phyloP scores from a whole-genome alignment of 64 coral and sea anemone genomes.

The Acropora yongei region DNA sequence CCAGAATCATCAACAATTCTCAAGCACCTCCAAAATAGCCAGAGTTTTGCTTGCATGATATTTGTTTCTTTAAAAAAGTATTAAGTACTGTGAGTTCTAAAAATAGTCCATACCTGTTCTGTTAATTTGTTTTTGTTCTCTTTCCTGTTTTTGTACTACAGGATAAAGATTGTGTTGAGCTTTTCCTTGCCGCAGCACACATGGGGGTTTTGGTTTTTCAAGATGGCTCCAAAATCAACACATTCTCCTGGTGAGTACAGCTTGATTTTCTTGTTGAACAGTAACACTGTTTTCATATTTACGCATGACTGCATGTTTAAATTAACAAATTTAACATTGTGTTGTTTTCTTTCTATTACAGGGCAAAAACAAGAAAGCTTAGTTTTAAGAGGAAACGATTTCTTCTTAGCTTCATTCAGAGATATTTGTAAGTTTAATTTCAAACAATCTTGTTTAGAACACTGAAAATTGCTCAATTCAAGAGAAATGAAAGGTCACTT shows the following conservation, averaged over 20 bases:
- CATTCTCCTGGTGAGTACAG: constrained; percentile 89
- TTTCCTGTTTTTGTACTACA: constrained; percentile 3
- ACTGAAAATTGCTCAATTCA: too few species aligned
- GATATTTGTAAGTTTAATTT: constrained; percentile 85
- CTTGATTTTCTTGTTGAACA: not conserved
- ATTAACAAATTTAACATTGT: not conserved
- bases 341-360: constrained; percentile 35
- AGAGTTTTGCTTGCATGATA: too few species aligned
- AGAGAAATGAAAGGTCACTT: too few species aligned
- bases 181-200: constrained; percentile 87
- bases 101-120: too few species aligned
- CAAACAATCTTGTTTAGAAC: not conserved
- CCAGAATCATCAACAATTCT: too few species aligned
- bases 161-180: constrained; percentile 94
- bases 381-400: constrained; percentile 98
- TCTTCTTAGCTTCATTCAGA: constrained; percentile 97
- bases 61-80: too few species aligned
- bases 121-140: not conserved
- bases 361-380: constrained; percentile 99
- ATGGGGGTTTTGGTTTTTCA: constrained; percentile 97
- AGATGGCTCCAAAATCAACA: constrained; percentile 86
- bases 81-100: too few species aligned
- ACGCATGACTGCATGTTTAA: too few species aligned
- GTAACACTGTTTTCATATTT: not conserved
- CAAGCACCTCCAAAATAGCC: too few species aligned